A percentile compares a stretch with the other conserved stretches of the same genome.
Conservation (phyloP, 2,113 vertebrate species). For the Aptenodytes forsteri region DNA sequence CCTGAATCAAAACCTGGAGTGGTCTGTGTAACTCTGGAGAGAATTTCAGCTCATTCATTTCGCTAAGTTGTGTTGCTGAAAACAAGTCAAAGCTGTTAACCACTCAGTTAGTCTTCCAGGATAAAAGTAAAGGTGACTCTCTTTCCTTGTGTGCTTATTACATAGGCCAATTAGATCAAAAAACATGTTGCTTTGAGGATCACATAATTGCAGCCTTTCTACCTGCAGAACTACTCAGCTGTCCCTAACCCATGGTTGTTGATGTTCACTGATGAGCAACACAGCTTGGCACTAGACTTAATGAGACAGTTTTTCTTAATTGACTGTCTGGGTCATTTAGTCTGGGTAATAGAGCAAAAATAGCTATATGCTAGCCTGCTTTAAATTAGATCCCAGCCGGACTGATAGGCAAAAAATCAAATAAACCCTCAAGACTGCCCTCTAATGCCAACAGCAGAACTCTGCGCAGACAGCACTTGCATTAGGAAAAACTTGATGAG, state of each 20-base stretch:
- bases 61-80: neutral
- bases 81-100: neutral
- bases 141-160: neutral
- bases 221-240: neutral
- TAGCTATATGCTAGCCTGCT: neutral
- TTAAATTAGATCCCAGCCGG: neutral
- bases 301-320: neutral
- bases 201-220: neutral
- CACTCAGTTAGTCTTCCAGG: neutral
- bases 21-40: neutral
- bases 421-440: neutral
- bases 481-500: neutral
- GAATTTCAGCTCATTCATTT: neutral
- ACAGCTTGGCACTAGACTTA: neutral
- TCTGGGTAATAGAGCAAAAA: neutral
- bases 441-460: slow-evolving; percentile 4
- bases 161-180: neutral
- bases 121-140: neutral
- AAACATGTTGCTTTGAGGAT: neutral
- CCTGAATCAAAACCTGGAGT: neutral
- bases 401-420: neutral
- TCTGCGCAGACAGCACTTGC: neutral
- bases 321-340: neutral
- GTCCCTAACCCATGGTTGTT: fast-evolving
- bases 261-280: neutral